Conservation (phyloP, 2,797 vertebrate genomes). For the Sebastes elongatus region DNA sequence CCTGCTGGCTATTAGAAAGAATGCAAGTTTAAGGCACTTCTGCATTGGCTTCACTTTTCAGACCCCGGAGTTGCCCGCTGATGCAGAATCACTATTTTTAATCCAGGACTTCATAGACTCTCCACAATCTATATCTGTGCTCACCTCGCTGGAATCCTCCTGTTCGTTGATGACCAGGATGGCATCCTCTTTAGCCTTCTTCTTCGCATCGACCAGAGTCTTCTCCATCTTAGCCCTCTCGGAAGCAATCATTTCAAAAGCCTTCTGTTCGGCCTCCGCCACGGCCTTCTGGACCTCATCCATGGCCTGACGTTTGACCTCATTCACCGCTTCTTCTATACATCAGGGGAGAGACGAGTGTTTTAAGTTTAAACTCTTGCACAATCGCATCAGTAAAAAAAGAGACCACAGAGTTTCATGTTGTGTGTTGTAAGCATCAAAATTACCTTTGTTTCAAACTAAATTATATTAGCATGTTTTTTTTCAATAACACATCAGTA, state of each 20-base stretch:
- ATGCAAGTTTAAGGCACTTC: too few relatives aligned
- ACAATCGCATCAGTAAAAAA: not conserved
- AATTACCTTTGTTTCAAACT: too few relatives aligned
- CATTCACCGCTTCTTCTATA: slow-evolving; percentile 96
- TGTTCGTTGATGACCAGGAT: slow-evolving; percentile 96
- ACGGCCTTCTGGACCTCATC: slow-evolving; percentile 98
- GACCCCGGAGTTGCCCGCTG: too few relatives aligned
- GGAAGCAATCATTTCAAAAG: slow-evolving; percentile 95
- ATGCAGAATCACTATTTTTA: not conserved
- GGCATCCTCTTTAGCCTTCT: slow-evolving; percentile 94
- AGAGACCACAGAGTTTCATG: not conserved
- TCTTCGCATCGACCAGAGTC: slow-evolving; percentile 94
- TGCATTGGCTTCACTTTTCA: too few relatives aligned
- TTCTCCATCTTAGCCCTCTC: slow-evolving; percentile 98
- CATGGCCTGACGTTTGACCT: slow-evolving; percentile 99
- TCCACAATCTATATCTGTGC: not conserved
- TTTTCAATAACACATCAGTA: not conserved
- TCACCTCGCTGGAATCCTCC: slow-evolving; percentile 97
- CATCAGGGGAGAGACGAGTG: not conserved
- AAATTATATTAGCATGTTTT: not conserved
- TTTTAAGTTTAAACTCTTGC: not conserved
- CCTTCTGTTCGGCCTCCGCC: slow-evolving; percentile 97
- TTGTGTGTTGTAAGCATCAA: not conserved
- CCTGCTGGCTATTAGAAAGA: too few relatives aligned
- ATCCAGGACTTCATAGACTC: too few relatives aligned